Evolutionary conservation across 2,888 invertebrate genomes (phyloP).

Genomic region (Eupithecia subumbrata): DNA sequence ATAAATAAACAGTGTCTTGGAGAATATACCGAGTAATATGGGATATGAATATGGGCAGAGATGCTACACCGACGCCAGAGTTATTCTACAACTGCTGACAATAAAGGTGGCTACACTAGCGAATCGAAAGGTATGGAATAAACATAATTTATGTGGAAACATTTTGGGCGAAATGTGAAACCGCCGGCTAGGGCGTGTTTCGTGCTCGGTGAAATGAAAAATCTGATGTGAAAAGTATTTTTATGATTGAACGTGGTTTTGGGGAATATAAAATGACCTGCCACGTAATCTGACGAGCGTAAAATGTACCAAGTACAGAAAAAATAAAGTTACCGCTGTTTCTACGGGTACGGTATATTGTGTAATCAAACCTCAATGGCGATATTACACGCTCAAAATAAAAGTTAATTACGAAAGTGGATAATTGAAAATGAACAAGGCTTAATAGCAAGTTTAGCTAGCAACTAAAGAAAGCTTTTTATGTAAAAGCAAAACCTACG

Average conservation of each 20-base stretch:
- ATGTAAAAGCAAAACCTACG: slow-evolving; percentile 1
- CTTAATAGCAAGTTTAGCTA: not conserved
- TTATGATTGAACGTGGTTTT: slow-evolving; percentile 19
- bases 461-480: not conserved
- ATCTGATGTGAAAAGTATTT: slow-evolving; percentile 30
- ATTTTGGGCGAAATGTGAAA: slow-evolving; percentile 19
- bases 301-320: not conserved
- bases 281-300: slow-evolving; percentile 7
- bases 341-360: not conserved
- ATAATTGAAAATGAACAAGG: not conserved
- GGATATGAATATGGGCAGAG: slow-evolving; percentile 39
- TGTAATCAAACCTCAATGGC: not conserved
- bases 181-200: slow-evolving; percentile 17
- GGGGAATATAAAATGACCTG: slow-evolving; percentile 15
- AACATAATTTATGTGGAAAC: slow-evolving; percentile 29
- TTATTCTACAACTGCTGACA: slow-evolving; percentile 31
- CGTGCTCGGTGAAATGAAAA: slow-evolving; percentile 26
- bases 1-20: slow-evolving; percentile 49
- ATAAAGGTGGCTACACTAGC: slow-evolving; percentile 12
- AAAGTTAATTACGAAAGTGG: not conserved
- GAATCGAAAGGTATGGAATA: slow-evolving; percentile 29
- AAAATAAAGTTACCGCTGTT: not conserved
- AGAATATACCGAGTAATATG: slow-evolving; percentile 41
- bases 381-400: not conserved
- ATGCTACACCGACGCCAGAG: slow-evolving; percentile 32